phyloP scores from a whole-genome alignment of 2,113 vertebrate species.

The Eulemur macaco region DNA sequence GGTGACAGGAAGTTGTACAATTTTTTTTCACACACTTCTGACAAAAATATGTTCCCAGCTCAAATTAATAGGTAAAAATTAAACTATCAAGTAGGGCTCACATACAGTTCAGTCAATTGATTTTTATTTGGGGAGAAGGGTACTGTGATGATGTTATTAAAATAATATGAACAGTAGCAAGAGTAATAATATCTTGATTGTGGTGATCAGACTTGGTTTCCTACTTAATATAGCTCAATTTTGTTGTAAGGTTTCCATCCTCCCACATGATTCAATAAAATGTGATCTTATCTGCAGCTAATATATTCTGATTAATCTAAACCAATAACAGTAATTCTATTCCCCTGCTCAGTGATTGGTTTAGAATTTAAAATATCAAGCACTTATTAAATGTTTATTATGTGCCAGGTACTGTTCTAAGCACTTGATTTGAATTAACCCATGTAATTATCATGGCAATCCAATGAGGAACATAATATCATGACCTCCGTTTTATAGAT shows the following conservation, averaged over 20 bases:
- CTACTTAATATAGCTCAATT: neutral
- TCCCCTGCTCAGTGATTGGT: neutral
- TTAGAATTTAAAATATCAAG: slow-evolving; percentile 20
- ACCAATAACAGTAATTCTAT: neutral
- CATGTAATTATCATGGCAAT: neutral
- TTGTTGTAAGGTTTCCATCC: neutral
- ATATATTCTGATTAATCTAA: neutral
- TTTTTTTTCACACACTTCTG: neutral
- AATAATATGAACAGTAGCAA: neutral
- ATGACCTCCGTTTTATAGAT: neutral
- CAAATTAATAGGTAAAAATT: slow-evolving; percentile 24
- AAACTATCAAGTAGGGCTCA: neutral
- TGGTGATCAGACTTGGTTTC: neutral
- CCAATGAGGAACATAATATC: neutral
- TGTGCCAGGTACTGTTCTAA: neutral
- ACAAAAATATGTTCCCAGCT: neutral
- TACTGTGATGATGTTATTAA: neutral
- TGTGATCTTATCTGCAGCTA: neutral
- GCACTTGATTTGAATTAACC: neutral
- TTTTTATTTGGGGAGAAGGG: neutral
- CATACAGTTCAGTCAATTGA: neutral
- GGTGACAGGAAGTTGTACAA: neutral
- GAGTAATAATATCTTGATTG: neutral
- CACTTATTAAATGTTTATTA: neutral
- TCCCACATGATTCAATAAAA: neutral